Evolutionary conservation across 2,113 vertebrate genomes (phyloP), one percentile per base, ranked within the genome.

Genomic region (Hucho hucho): DNA sequence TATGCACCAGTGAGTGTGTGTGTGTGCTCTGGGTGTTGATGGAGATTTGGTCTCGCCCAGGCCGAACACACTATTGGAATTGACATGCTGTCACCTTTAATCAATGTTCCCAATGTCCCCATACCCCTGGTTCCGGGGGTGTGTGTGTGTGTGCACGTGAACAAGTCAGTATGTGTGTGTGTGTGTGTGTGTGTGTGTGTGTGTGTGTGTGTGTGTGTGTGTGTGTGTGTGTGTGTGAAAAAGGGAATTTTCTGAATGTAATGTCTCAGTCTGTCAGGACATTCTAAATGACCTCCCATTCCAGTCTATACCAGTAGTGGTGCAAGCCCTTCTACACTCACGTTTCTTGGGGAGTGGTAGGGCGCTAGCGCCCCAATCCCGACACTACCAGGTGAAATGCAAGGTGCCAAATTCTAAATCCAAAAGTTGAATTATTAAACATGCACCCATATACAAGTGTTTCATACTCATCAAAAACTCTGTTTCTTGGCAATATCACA

Each of bases 1-100:
- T 59, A 14, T 58, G 1, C 4, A 0, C 20, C 1, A 1, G 7
- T 18, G 28, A 6, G 2, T 16, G 64, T 37, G 64, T 67, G 65
- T 67, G 65, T 37, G 53, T 56, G 18, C 53, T 56, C 18, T 56
- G 28, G 29, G 65, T 73, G 76, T 78, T 72, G 74, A 53, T 81
- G 73, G 69, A 3, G 22, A 66, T 78, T 84, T 69, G 37, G 53
- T 73, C 74, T 79, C 66, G 66, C 74, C 37, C 71, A 74, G 72
- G 73, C 73, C 61, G 74, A 77, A 74, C 73, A 78, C 78, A 74
- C 70, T 82, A 80, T 83, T 82, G 77, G 74, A 89, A 88, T 83
- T 84, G 88, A 90, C 85, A 82, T 84, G 37, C 72, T 86, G 88
- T 81, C 90, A 83, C 82, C 79, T 89, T 89, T 87, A 83, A 91